Conservation (phyloP, 2,888 invertebrate species). For the Acanthacorydalis orientalis region DNA sequence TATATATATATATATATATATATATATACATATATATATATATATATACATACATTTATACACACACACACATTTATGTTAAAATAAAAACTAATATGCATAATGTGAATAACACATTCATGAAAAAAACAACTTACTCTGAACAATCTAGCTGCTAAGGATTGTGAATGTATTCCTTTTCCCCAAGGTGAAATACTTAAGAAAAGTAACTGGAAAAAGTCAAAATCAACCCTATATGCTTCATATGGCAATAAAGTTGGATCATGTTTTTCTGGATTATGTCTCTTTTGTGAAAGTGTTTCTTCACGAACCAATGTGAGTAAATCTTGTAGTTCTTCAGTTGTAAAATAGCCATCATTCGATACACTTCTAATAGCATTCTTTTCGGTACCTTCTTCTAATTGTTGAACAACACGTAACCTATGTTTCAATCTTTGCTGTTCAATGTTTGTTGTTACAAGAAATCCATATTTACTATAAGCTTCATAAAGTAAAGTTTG, state of each 20-base stretch:
- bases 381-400: constrained; percentile 77
- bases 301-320: constrained; percentile 49
- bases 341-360: constrained; percentile 47
- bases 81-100: no score
- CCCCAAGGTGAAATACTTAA: constrained; percentile 85
- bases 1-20: no score
- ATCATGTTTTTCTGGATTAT: constrained; percentile 45
- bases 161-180: constrained; percentile 60
- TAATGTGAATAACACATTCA: no score
- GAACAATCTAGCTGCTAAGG: constrained; percentile 74
- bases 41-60: no score
- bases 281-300: constrained; percentile 48
- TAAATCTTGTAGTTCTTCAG: constrained; percentile 38
- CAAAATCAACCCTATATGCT: constrained; percentile 73
- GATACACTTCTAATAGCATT: constrained; percentile 79
- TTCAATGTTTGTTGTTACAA: constrained; percentile 79
- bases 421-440: constrained; percentile 80
- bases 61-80: no score
- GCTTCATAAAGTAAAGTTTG: constrained; percentile 76
- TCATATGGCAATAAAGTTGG: constrained; percentile 70
- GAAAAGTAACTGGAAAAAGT: constrained; percentile 76
- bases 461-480: constrained; percentile 62
- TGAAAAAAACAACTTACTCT: constrained; percentile 45
- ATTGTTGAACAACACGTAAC: constrained; percentile 75
- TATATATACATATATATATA: no score